Percentiles rank a stretch among this genome's conserved stretches.
These are phyloP conservation scores for Crematogaster levior DNA, from an alignment of 2,888 invertebrate genomes.

Conservation along the genomic window DNA sequence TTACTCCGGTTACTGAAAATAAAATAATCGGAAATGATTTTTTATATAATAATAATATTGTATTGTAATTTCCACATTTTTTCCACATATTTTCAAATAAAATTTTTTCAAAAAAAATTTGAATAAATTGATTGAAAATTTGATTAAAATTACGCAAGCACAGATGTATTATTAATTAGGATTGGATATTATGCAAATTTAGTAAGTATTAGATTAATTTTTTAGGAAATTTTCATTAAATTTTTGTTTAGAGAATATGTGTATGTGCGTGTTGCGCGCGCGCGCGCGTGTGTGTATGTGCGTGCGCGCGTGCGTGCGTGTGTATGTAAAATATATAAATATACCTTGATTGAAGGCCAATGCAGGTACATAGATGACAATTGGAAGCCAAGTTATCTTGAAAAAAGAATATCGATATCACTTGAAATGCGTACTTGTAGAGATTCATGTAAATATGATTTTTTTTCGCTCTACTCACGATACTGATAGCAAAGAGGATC, in stretches of 20 bases:
- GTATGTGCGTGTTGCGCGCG: too few species aligned
- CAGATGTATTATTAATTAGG: neutral
- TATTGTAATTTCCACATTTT: neutral
- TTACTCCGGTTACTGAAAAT: conserved; percentile 93
- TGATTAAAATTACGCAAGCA: neutral
- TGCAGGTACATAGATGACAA: conserved; percentile 92
- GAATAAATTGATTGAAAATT: too few species aligned
- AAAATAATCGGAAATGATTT: conserved; percentile 13
- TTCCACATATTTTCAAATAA: neutral
- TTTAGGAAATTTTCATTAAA: conserved; percentile 2
- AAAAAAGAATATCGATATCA: conserved; percentile 76
- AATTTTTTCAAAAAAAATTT: too few species aligned
- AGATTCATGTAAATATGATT: neutral
- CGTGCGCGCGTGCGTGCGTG: too few species aligned
- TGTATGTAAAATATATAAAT: too few species aligned
- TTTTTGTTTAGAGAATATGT: neutral
- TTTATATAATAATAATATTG: neutral
- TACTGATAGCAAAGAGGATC: conserved; percentile 89
- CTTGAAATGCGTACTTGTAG: neutral
- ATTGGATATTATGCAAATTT: neutral
- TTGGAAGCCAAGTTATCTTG: conserved; percentile 93
- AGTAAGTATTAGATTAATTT: neutral
- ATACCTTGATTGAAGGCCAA: conserved; percentile 93
- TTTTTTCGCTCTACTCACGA: conserved; percentile 87
- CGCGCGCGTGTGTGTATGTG: too few species aligned